Evolutionary conservation across 2,113 vertebrate genomes (phyloP).

Genomic region (Psophia crepitans): DNA sequence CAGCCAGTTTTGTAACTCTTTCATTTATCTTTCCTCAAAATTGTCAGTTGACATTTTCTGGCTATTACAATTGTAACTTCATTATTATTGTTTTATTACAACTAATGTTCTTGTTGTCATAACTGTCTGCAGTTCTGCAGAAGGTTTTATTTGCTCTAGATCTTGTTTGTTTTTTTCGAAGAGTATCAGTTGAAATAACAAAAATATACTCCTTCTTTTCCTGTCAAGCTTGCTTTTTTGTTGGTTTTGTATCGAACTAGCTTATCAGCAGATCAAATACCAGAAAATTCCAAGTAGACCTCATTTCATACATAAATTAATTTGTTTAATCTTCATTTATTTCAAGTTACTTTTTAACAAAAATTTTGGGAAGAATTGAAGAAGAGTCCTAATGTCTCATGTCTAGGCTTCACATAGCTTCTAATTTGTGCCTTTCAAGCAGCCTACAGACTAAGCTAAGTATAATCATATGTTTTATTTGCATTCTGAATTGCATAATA

Average conservation of each 20-base stretch:
- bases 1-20: neutral
- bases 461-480: slow-evolving; percentile 5
- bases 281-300: neutral
- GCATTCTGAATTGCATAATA: neutral
- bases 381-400: neutral
- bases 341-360: neutral
- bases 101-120: neutral
- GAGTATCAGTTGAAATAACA: neutral
- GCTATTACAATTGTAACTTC: neutral
- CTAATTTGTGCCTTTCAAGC: neutral
- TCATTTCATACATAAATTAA: slow-evolving; percentile 23
- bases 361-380: neutral
- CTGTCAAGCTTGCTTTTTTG: neutral
- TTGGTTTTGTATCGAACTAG: neutral
- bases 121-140: neutral
- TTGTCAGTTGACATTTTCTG: neutral
- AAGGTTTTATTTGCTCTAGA: neutral
- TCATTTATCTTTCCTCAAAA: neutral
- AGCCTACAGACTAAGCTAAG: neutral
- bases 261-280: neutral
- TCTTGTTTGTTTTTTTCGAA: neutral
- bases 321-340: slow-evolving; percentile 3
- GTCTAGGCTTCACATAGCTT: neutral
- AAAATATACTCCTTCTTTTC: neutral
- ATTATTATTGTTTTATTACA: neutral